phyloP scores from a whole-genome alignment of 2,888 invertebrate genomes.

The Anagyrus pseudococci region DNA sequence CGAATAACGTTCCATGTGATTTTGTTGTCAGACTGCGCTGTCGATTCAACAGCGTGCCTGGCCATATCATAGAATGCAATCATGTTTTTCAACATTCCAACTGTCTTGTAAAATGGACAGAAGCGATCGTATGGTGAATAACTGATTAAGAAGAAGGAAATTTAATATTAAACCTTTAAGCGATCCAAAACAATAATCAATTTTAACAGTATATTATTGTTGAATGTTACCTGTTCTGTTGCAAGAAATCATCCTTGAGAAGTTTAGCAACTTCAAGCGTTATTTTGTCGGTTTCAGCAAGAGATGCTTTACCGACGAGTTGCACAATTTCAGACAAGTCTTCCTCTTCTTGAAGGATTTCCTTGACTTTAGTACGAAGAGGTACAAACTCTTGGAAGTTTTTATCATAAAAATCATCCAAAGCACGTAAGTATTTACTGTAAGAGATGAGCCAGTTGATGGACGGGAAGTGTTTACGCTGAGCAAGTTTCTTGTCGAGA shows the following conservation, averaged over 20 bases:
- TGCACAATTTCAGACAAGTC: constrained; percentile 99
- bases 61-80: constrained; percentile 99
- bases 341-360: constrained; percentile 98
- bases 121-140: constrained; percentile 94
- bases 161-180: constrained; percentile 1
- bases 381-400: constrained; percentile 97
- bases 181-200: constrained; percentile 1
- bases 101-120: constrained; percentile 99
- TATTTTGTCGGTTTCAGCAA: constrained; percentile 99
- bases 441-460: constrained; percentile 99
- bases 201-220: background rate
- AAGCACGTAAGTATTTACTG: constrained; percentile 97
- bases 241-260: constrained; percentile 98
- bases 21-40: constrained; percentile 98
- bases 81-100: constrained; percentile 98
- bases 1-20: constrained; percentile 98
- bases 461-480: constrained; percentile 99
- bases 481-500: constrained; percentile 97
- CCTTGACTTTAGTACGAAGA: constrained; percentile 93
- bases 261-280: constrained; percentile 98
- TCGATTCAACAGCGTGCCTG: constrained; percentile 96
- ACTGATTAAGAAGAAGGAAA: constrained; percentile 56
- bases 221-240: constrained; percentile 98
- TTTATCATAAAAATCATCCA: constrained; percentile 99
- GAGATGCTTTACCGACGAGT: constrained; percentile 97